Evolutionary conservation across 2,888 invertebrate genomes (phyloP), one percentile per base, ranked within the genome.

Genomic region (Andrena haemorrhoa): DNA sequence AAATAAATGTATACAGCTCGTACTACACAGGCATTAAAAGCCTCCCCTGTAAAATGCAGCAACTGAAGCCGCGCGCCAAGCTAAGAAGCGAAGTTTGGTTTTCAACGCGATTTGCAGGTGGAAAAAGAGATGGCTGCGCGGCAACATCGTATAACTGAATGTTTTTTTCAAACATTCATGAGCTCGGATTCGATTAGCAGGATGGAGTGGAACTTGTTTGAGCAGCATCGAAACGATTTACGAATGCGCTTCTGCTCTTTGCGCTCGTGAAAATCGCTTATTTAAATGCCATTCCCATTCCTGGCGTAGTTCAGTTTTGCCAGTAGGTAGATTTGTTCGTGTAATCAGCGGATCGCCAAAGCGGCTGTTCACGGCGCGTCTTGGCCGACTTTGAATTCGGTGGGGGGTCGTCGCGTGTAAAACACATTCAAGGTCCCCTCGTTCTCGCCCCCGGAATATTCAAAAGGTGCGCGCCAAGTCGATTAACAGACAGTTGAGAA

Each of bases 401-500:
- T 26, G 23, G 5, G 20, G 41, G 63, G 10, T 63, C 63, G 10
- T 63, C 63, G 12, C 31, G n/a, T 20, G 6, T 72, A 35, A 64
- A 63, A 53, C 20, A 10, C 7, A 12, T 53, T n/a, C 35, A 35
- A 53, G 35, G 26, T 35, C 49, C 51, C 23, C 12, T 12, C 2
- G 29, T 73, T 41, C 63, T 56, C 65, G 51, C 20, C 53, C 63
- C 12, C 7, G 65, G 29, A 61, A 61, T 69, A 51, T 61, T 29
- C 20, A n/a, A 31, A 41, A 31, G 7, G 33, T 20, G 33, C 75
- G 49, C n/a, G 31, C n/a, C 75, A 8, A 49, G 71, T 49, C 79
- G 77, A 64, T 79, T 77, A 64, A 53, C 56, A n/a, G 77, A 53
- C 56, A 49, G 66, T n/a, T 33, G 23, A 29, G 41, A 58, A 71